Evolutionary conservation across 2,888 invertebrate species (phyloP), one percentile per base, ranked within the genome.

Genomic region (Ptilodon capucinus): DNA sequence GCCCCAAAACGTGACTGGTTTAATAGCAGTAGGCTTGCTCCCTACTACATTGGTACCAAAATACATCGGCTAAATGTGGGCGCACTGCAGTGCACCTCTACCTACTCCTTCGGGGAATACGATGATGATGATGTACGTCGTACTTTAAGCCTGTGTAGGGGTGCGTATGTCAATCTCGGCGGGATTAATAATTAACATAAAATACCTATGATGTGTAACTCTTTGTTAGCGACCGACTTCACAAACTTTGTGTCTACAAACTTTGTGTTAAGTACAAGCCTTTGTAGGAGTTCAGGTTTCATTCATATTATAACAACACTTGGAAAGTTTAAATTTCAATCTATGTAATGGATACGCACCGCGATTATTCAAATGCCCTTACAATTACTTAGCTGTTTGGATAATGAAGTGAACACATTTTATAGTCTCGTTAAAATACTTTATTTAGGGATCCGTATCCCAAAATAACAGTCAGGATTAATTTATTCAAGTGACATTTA

Each of bases 171-270:
- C 11, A 28, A 28, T 28, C 8, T 28, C 28, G 4, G n/a, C 11
- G 28, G 28, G 16, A 9, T 34, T 16, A 7, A 34, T 16, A 16
- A 34, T 7, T 67, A 62, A 67, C 54, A 56, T 55, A 36, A 62
- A 55, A 54, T 40, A 54, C 48, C n/a, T n/a, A n/a, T n/a, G 52
- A 48, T 46, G 30, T 25, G 52, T 8, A 53, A 44, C 36, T 50
- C 50, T 55, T 61, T 56, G 59, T 64, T 59, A 41, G 32, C 21
- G 21, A n/a, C 40, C 38, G n/a, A 52, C 54, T 59, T 17, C 36
- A 11, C n/a, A 32, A 2, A 13, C 58, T 62, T 69, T 69, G 70
- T 64, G 64, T 66, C 64, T 64, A 48, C 46, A 2, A 68, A 66
- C 55, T 68, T 67, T 57, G 42, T 40, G 8, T 39, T 44, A 68